Conservation (phyloP, 1,140 invertebrate genomes). For the Monomorium pharaonis region DNA sequence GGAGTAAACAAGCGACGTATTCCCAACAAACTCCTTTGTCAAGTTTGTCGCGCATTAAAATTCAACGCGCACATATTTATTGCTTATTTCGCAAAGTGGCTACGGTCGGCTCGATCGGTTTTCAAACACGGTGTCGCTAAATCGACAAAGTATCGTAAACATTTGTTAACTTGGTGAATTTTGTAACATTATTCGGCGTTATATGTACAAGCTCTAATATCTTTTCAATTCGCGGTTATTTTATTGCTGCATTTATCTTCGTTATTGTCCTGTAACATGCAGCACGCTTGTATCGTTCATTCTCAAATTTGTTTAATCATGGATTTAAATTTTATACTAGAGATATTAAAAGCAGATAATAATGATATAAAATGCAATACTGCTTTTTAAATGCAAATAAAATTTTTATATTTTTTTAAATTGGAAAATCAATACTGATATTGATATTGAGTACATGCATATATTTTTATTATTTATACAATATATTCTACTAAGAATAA, state of each 20-base stretch:
- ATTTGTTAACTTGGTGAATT: conserved; percentile 49
- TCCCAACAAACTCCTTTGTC: conserved; percentile 46
- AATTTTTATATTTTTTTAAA: too few species aligned
- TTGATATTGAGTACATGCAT: neutral
- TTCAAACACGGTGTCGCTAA: conserved; percentile 40
- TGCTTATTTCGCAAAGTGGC: conserved; percentile 56
- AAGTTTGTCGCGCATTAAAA: conserved; percentile 53
- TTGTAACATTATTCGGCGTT: conserved; percentile 19
- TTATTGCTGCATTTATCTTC: conserved; percentile 22
- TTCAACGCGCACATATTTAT: conserved; percentile 54
- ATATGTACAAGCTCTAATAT: conserved; percentile 6
- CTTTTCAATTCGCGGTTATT: conserved; percentile 29
- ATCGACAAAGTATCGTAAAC: conserved; percentile 43
- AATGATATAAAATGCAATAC: neutral
- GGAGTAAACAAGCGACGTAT: conserved; percentile 30
- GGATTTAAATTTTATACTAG: neutral
- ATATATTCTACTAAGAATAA: neutral
- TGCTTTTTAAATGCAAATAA: neutral
- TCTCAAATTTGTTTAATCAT: conserved; percentile 6
- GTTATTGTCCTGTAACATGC: neutral
- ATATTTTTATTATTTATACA: neutral
- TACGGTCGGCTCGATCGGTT: conserved; percentile 23
- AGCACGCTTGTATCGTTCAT: neutral
- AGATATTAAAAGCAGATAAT: neutral
- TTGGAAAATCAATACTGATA: neutral